Evolutionary conservation across 2,113 vertebrate species (phyloP).

Genomic region (Mystacornis crossleyi): DNA sequence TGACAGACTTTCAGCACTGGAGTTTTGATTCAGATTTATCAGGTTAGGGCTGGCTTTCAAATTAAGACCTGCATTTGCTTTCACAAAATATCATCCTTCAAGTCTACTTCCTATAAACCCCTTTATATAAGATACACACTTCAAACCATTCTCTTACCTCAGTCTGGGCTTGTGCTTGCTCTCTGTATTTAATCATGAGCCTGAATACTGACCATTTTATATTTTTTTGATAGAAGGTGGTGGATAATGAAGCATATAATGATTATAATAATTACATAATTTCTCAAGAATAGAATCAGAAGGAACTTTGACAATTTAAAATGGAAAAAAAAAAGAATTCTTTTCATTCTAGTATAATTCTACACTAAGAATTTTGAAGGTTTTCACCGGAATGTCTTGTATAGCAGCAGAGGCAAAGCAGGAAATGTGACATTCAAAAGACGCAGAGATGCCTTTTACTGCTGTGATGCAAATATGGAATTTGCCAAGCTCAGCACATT

Average conservation of each 20-base stretch:
- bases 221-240: not conserved
- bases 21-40: not conserved
- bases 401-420: not conserved
- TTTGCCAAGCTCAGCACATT: conserved; percentile 17
- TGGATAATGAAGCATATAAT: not conserved
- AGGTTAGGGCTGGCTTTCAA: not conserved
- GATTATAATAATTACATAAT: not conserved
- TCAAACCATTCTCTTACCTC: not conserved
- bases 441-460: not conserved
- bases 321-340: not conserved
- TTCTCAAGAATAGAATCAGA: not conserved
- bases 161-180: not conserved
- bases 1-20: not conserved
- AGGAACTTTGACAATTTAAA: not conserved
- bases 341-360: not conserved
- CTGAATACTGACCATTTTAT: not conserved
- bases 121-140: not conserved
- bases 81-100: not conserved
- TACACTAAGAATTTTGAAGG: not conserved
- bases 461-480: not conserved
- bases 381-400: not conserved
- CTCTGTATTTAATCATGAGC: not conserved
- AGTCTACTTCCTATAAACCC: not conserved
- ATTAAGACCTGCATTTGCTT: not conserved
- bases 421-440: not conserved